These are phyloP conservation scores for Nerophis ophidion DNA, from an alignment of 2,113 vertebrate species.

Conservation along the genomic window DNA sequence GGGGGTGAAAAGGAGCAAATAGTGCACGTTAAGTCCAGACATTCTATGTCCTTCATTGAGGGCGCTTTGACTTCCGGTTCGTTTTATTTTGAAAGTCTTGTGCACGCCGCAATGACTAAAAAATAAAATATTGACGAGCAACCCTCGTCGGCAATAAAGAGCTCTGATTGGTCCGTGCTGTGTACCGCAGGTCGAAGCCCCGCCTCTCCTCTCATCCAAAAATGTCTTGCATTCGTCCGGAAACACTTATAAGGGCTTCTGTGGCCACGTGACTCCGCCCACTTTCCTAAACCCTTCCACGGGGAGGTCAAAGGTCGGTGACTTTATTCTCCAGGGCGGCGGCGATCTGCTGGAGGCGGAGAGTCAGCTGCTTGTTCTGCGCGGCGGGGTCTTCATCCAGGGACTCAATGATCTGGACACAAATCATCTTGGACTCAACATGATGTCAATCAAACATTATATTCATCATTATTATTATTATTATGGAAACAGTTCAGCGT, in stretches of 20 bases:
- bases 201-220: too few relatives aligned
- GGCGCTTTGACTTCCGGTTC: background rate
- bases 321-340: conserved; percentile 97
- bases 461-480: too few relatives aligned
- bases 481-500: too few relatives aligned
- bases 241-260: background rate
- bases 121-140: background rate
- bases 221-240: too few relatives aligned
- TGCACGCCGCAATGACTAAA: background rate
- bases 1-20: background rate
- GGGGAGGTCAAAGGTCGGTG: conserved; percentile 86
- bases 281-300: background rate
- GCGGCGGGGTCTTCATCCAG: conserved; percentile 92
- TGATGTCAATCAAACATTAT: too few relatives aligned
- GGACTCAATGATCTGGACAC: conserved; percentile 86
- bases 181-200: too few relatives aligned
- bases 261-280: background rate
- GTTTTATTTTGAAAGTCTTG: background rate
- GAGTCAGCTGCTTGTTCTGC: conserved; percentile 94
- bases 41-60: too few relatives aligned
- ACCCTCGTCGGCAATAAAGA: background rate
- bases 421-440: too few relatives aligned
- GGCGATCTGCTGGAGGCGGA: conserved; percentile 93
- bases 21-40: conserved; percentile 5
- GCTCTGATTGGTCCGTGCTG: background rate